Evolutionary conservation across 2,888 invertebrate species (phyloP), one percentile per base, ranked within the genome.

Genomic region (Ceramica pisi): DNA sequence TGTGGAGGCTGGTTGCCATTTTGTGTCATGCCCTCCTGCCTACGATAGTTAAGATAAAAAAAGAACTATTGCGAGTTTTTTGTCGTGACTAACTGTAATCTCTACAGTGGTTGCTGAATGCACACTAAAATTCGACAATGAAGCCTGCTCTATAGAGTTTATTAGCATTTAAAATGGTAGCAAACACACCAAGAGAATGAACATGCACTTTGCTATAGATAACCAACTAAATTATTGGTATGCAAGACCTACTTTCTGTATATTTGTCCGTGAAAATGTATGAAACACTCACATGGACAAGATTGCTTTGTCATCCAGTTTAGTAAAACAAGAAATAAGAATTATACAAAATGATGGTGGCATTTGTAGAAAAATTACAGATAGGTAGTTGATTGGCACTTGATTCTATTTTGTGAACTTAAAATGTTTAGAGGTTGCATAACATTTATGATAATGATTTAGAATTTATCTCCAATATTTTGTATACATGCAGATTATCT

Each of bases 21-120:
- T 96, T 96, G 95, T 95, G 90, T 93, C 89, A 92, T 94, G 92
- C 91, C 93, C 93, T 94, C 92, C 91, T 93, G 93, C 92, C 93
- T 94, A 94, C 94, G 92, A 92, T 92, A 92, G 88, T 94, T 93
- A 90, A 92, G 93, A 92, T 94, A 94, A 94, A 95, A 94, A 95
- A 95, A 93, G 90, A 93, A 92, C 89, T 89, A 85, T 90, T 87
- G 89, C 89, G 83, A 89, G 80, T 88, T 91, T 93, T 93, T 92
- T 91, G 87, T 87, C 82, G 86, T 82, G 81, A 84, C 73, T 91
- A 91, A 90, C 91, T 90, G 90, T 91, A 85, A 83, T 88, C 68
- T 63, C 81, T 81, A 83, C 81, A 84, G 71, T 78, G 73, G 73
- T 83, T 82, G 78, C 71, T 72, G 75, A 83, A 84, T 87, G 75